These are phyloP conservation scores for Macrosiphum euphorbiae DNA, from an alignment of 2,888 invertebrate species.

Conservation along the genomic window DNA sequence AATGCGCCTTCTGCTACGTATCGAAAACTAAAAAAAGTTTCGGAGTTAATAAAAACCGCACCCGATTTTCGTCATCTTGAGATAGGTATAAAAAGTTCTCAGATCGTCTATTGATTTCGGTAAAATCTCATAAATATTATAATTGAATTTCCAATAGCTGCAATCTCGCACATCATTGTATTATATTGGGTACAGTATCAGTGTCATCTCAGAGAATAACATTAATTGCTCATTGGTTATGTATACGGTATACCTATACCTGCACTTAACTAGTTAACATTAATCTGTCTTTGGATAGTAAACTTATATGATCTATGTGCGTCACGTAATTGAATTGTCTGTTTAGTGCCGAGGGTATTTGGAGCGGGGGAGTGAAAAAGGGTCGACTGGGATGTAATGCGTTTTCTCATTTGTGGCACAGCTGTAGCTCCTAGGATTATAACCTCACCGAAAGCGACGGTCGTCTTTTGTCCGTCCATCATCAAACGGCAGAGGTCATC, in stretches of 20 bases:
- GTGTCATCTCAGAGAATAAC: neutral
- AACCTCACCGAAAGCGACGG: neutral
- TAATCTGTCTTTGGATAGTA: neutral
- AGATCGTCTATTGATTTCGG: neutral
- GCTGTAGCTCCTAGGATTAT: neutral
- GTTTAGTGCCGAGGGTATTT: neutral
- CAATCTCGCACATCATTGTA: neutral
- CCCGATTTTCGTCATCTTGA: neutral
- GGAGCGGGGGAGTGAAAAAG: neutral
- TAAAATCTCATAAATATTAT: neutral
- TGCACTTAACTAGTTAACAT: neutral
- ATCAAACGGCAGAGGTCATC: constrained; percentile 16
- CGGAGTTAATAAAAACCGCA: neutral
- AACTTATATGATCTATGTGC: neutral
- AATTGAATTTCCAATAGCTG: neutral
- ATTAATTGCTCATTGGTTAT: neutral
- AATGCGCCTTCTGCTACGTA: neutral
- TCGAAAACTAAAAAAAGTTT: neutral
- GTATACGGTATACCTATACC: too few species aligned
- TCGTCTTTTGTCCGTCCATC: constrained; percentile 7
- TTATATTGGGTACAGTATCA: neutral
- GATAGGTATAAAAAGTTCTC: neutral
- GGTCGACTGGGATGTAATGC: neutral
- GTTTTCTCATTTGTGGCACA: neutral
- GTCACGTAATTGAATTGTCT: neutral